These are phyloP conservation scores for Dolichopus griseipennis DNA, from an alignment of 2,888 invertebrate species.

Conservation along the genomic window DNA sequence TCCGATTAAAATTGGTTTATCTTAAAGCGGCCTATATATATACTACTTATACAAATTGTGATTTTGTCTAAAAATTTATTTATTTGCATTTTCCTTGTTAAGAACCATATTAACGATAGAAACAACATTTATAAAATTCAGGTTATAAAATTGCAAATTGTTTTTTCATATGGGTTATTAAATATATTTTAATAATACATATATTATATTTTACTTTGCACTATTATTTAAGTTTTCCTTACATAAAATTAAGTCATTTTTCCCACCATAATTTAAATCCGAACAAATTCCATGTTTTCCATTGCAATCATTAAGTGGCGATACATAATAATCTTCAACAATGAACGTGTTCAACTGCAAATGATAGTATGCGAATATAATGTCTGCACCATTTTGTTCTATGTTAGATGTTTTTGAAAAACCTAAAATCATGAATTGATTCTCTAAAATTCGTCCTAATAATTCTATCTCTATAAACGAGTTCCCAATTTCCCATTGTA, in stretches of 20 bases:
- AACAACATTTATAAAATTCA: no score
- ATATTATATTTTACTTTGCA: no score
- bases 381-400: slow-evolving; percentile 69
- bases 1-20: no score
- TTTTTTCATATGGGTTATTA: no score
- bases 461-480: slow-evolving; percentile 69
- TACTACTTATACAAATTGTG: no score
- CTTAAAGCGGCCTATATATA: no score
- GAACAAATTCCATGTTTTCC: slow-evolving; percentile 78
- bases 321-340: slow-evolving; percentile 78
- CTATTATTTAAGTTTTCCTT: slow-evolving; percentile 24
- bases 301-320: slow-evolving; percentile 72
- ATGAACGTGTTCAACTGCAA: slow-evolving; percentile 51
- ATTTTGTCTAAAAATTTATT: no score
- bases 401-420: slow-evolving; percentile 67
- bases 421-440: slow-evolving; percentile 84
- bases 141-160: no score
- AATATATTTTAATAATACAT: no score
- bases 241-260: slow-evolving; percentile 64
- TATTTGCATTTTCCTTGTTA: no score
- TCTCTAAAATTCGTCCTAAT: slow-evolving; percentile 67
- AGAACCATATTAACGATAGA: no score
- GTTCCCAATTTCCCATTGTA: slow-evolving; percentile 75
- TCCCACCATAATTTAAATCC: slow-evolving; percentile 69
- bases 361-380: slow-evolving; percentile 71